Percentiles rank a stretch among this genome's conserved stretches.
Evolutionary conservation across 1,140 invertebrate genomes (phyloP).

Genomic region (Cyrtorhinus lividipennis): DNA sequence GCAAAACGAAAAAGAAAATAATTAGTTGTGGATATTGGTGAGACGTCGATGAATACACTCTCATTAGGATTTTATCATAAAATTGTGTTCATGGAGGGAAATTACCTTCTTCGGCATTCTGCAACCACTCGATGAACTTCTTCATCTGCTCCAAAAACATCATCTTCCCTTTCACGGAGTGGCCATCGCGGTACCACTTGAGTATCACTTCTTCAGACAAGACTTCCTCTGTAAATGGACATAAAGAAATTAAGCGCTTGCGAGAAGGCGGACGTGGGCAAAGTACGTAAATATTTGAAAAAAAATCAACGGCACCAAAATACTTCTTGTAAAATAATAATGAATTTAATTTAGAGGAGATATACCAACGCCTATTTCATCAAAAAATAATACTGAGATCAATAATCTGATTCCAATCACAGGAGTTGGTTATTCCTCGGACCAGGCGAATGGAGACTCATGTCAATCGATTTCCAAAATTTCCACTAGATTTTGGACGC

Average conservation of each 20-base stretch:
- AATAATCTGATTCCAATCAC: no score
- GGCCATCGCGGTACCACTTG: constrained; percentile 86
- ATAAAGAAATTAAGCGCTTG: constrained; percentile 13
- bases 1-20: not conserved
- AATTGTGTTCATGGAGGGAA: no score
- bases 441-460: no score
- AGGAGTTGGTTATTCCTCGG: no score
- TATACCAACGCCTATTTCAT: no score
- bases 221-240: constrained; percentile 49
- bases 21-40: not conserved
- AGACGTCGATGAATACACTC: not conserved
- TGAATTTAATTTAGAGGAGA: no score
- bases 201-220: constrained; percentile 82
- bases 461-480: no score
- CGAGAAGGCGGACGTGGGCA: not conserved
- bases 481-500: no score
- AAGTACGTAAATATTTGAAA: no score
- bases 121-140: constrained; percentile 91
- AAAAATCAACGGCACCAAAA: no score
- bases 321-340: not conserved
- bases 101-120: constrained; percentile 79
- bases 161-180: constrained; percentile 87
- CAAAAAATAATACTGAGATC: no score
- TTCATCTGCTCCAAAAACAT: constrained; percentile 96
- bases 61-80: no score